Evolutionary conservation across 2,888 invertebrate genomes (phyloP), one percentile per base, ranked within the genome.

Genomic region (Anagyrus pseudococci): DNA sequence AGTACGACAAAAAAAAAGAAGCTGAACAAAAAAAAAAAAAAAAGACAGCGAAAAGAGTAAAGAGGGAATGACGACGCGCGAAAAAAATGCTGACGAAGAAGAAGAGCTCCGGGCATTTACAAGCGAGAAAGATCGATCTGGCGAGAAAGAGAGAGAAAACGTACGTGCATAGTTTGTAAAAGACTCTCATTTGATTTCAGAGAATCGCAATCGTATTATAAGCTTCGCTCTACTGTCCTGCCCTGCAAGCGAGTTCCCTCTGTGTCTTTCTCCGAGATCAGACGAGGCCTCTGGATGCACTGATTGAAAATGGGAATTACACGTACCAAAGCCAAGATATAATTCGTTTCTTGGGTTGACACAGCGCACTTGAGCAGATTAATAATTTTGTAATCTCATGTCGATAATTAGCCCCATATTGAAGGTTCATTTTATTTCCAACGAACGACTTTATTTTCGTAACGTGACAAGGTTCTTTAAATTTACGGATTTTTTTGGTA

Each of bases 81-180:
- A 8, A 25, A 19, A n/a, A 22, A 3, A n/a, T 10, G 41, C 1
- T n/a, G n/a, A n/a, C n/a, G n/a, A n/a, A n/a, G n/a, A n/a, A n/a
- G n/a, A n/a, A n/a, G n/a, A n/a, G n/a, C n/a, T n/a, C n/a, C n/a
- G n/a, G n/a, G n/a, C n/a, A n/a, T n/a, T n/a, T n/a, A n/a, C n/a
- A n/a, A n/a, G n/a, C 22, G 20, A 8, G 15, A 41, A 15, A 53
- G 33, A 29, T 40, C 46, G 41, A 53, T 22, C 23, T 25, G 19
- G 22, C 26, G 40, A n/a, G 29, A 49, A 15, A 53, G 41, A 44
- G 43, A 47, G 25, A 17, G 15, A 17, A 37, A 40, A 17, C 20
- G 56, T 26, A 62, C 58, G 62, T 50, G 61, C 50, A 37, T 23
- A 23, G 57, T 22, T 57, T 57, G 53, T 62, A 58, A 62, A 62